Evolutionary conservation across 2,888 invertebrate species (phyloP).

Genomic region (Trissoscelio sp.): DNA sequence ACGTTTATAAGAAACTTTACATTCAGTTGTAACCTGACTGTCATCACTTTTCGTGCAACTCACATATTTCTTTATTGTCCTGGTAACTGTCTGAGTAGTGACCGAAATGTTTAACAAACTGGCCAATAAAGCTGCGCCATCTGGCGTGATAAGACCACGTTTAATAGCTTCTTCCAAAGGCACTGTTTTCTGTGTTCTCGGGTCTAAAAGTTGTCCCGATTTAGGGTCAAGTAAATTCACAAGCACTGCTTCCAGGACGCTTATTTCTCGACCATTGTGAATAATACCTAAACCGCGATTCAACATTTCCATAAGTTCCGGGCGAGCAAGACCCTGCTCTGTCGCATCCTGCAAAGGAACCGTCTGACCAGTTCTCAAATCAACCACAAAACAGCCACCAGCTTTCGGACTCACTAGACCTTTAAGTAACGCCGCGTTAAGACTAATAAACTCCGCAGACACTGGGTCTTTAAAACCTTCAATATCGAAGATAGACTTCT

Average conservation of each 20-base stretch:
- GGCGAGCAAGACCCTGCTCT: constrained; percentile 90
- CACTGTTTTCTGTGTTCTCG: constrained; percentile 88
- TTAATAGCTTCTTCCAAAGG: constrained; percentile 94
- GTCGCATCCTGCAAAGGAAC: constrained; percentile 92
- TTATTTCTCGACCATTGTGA: constrained; percentile 90
- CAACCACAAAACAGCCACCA: constrained; percentile 89
- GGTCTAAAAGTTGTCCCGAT: constrained; percentile 93
- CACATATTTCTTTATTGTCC: constrained; percentile 92
- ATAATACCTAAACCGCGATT: constrained; percentile 92
- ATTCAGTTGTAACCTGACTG: constrained; percentile 82
- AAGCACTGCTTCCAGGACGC: constrained; percentile 94
- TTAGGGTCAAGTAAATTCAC: constrained; percentile 94
- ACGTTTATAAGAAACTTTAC: constrained; percentile 90
- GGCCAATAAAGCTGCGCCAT: constrained; percentile 90
- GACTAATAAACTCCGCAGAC: constrained; percentile 92
- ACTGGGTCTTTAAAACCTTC: constrained; percentile 94
- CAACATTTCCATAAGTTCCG: constrained; percentile 94
- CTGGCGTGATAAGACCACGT: constrained; percentile 92
- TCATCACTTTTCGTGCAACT: constrained; percentile 89
- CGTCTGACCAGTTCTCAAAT: constrained; percentile 89
- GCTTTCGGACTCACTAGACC: constrained; percentile 90
- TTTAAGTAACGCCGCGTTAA: constrained; percentile 91
- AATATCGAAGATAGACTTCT: constrained; percentile 95
- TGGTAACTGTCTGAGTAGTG: constrained; percentile 93
- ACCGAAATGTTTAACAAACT: constrained; percentile 94